A percentile compares a stretch with the other conserved stretches of the same genome.
phyloP scores from a whole-genome alignment of 2,113 vertebrate species.

The Xiphophorus maculatus region DNA sequence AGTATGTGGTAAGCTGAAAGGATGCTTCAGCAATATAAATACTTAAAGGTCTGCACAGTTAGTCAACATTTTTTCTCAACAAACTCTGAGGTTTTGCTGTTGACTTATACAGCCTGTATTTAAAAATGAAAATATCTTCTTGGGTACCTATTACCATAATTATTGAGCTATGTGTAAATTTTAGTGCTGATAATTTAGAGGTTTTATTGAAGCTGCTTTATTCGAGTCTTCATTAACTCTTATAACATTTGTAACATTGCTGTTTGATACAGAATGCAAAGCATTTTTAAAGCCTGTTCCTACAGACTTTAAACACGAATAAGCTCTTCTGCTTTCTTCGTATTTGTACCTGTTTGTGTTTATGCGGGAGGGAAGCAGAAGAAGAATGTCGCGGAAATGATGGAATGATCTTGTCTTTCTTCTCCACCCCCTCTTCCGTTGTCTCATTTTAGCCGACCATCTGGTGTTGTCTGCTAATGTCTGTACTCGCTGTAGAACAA shows the following conservation, averaged over 20 bases:
- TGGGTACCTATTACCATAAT: too few relatives aligned
- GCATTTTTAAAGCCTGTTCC: neutral
- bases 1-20: too few relatives aligned
- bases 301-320: neutral
- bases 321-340: neutral
- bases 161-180: too few relatives aligned
- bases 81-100: too few relatives aligned
- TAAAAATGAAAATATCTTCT: too few relatives aligned
- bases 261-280: neutral
- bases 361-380: constrained; percentile 48
- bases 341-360: constrained; percentile 40
- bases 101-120: too few relatives aligned
- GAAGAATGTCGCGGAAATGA: constrained; percentile 71
- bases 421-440: constrained; percentile 68
- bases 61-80: too few relatives aligned
- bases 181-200: too few relatives aligned
- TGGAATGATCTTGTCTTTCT: constrained; percentile 66
- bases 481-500: constrained; percentile 68
- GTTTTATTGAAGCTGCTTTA: too few relatives aligned
- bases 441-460: constrained; percentile 75
- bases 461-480: constrained; percentile 77
- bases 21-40: too few relatives aligned
- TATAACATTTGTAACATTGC: neutral
- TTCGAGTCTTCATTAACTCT: neutral
- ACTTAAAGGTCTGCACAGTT: too few relatives aligned